Evolutionary conservation across 2,888 invertebrate genomes (phyloP).

Genomic region (Allophyes oxyacanthae): DNA sequence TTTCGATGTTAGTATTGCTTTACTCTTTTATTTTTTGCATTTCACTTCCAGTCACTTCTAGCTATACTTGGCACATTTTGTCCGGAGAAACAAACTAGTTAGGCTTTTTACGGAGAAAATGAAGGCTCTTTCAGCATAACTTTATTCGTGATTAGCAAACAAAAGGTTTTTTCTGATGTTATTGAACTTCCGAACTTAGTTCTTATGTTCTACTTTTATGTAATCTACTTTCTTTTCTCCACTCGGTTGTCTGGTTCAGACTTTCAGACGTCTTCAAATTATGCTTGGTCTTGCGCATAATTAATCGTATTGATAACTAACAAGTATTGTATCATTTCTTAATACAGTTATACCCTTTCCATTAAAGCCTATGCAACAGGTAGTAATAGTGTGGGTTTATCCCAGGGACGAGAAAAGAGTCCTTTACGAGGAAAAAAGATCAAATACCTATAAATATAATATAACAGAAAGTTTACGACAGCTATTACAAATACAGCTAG

Average conservation of each 20-base stretch:
- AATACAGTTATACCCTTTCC: not conserved
- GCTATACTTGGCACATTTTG: slow-evolving; percentile 5
- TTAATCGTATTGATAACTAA: no score
- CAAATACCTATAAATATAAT: slow-evolving; percentile 14
- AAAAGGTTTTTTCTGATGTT: slow-evolving; percentile 24
- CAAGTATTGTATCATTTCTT: no score
- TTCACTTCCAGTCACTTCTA: slow-evolving; percentile 11
- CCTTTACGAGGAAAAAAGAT: slow-evolving; percentile 2
- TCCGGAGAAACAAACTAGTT: slow-evolving; percentile 3
- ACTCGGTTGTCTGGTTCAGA: slow-evolving; percentile 1
- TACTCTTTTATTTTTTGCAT: slow-evolving; percentile 6
- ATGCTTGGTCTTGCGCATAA: not conserved
- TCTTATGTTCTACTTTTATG: slow-evolving; percentile 17
- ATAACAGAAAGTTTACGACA: slow-evolving; percentile 24
- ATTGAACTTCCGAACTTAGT: slow-evolving; percentile 23
- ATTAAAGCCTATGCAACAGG: no score
- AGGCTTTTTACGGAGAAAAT: slow-evolving; percentile 23
- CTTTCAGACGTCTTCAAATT: no score
- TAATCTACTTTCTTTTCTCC: slow-evolving; percentile 11
- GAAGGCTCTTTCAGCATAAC: slow-evolving; percentile 15
- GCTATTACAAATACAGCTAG: slow-evolving; percentile 32
- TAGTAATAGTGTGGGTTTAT: no score
- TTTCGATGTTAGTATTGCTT: slow-evolving; percentile 25
- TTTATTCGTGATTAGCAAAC: slow-evolving; percentile 35
- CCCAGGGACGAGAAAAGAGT: no score